Base-by-base conservation (phyloP, 1,140 invertebrate genomes). In the Pseudomyrmex flavicornis region DNA sequence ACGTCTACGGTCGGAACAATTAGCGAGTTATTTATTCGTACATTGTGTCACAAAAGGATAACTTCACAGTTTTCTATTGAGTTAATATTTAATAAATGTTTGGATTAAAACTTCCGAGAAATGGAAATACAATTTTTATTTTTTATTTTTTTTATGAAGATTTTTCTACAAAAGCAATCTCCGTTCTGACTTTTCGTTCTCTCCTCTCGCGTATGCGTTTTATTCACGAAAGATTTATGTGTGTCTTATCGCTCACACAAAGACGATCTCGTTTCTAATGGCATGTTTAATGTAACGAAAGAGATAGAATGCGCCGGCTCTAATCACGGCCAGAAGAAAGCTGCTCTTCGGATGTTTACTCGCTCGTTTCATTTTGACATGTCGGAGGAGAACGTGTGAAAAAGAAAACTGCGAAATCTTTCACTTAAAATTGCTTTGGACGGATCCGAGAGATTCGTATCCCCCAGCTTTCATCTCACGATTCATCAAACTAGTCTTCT, bases 231-330 rank as follows among this genome's bases (percentile, higher is more conserved):
- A 15, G 35, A 9, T 46, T 82, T 68, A 50, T 15, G 75, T 66
- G 44, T 59, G 54, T 70, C 26, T 80, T 70, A 73, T 56, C 63
- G 59, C 52, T 91, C 85, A 92, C 82, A 90, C 79, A 56, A 90
- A 87, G 61, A 88, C 90, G 74, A 89, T 91, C 82, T 91, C 80
- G 59, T 88, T 85, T 70, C 68, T 83, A 61, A 91, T 91, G 65
- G 84, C 89, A 84, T 91, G 88, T 74, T 90, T 89, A 66, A 92
- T 88, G 79, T 91, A 75, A 73, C 87, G 86, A 85, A 89, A 89
- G 35, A 91, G 77, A 76, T 87, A 87, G 69, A 86, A 88, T 56
- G 84, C 88, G 66, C 79, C 82, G 17, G 84, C 85, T 59, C 75
- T 79, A 61, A 90, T 84, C 86, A 90, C 83, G 69, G 59, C 85